Base-by-base conservation (phyloP, 2,888 invertebrate genomes). In the Quadroppia sp. region DNA sequence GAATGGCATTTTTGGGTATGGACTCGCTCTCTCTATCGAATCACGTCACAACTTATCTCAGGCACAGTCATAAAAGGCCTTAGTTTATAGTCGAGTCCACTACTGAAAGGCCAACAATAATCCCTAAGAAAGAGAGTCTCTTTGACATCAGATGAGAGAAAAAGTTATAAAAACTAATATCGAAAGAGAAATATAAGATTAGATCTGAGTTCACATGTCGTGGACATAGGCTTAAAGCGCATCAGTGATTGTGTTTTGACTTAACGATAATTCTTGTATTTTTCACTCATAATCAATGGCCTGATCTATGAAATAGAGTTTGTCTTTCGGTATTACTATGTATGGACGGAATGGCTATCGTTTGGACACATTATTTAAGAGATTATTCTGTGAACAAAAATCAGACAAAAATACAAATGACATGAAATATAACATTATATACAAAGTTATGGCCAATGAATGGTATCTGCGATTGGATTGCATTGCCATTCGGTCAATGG, bases 101-200 rank as follows among this genome's bases (percentile, higher is more conserved):
- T 25, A 59, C 6, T 59, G 30, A 59, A 30, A 59, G 59, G 59
- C 59, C 59, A 13, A 30, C 28, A 59, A 7, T 20, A 59, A 59
- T 50, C 50, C 50, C 4, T 23, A 6, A 50, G 13, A 59, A 13
- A 28, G 30, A 59, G 30, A 30, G 30, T 59, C 59, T 59, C 59
- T 30, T 59, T 59, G 30, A 59, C 59, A 30, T 59, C 59, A 56
- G 50, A 50, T 4, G 6, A 50, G 40, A 40, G 40, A 40, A 40
- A 40, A 50, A 50, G 15, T 17, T 45, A 50, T 45, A 13, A 56
- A 59, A 59, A 32, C 30, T 59, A 59, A 59, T 59, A 59, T 59
- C 17, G 17, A 59, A 17, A 56, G 17, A 4, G 59, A 28, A 59
- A 59, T 59, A 32, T 59, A 59, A n/a, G 59, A 28, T 28, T 23